A percentile compares a stretch with the other conserved stretches of the same genome.
Evolutionary conservation across 2,888 invertebrate genomes (phyloP).

Genomic region (Dasysyrphus tricinctus): DNA sequence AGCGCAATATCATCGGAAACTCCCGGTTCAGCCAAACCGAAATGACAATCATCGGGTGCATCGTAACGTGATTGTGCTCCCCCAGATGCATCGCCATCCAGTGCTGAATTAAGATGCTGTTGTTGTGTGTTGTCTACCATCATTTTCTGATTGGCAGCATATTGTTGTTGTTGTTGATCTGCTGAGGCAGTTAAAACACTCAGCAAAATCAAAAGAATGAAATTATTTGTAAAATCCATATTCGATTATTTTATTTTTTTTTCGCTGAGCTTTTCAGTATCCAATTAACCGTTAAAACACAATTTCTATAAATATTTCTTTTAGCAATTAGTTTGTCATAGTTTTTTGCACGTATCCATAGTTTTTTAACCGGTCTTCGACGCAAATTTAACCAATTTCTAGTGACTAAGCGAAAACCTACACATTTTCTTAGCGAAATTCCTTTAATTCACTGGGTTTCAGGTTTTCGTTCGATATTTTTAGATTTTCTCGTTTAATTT

Average conservation of each 20-base stretch:
- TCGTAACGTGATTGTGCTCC: conserved; percentile 85
- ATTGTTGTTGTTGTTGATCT: conserved; percentile 71
- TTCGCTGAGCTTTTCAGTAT: conserved; percentile 59
- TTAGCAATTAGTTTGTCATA: conserved; percentile 55
- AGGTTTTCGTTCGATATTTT: conserved; percentile 39
- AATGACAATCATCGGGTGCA: conserved; percentile 91
- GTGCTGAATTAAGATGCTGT: conserved; percentile 61
- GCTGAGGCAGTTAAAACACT: conserved; percentile 65
- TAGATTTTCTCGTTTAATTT: conserved; percentile 36
- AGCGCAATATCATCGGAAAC: conserved; percentile 89
- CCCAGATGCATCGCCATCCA: conserved; percentile 62
- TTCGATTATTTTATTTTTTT: conserved; percentile 29
- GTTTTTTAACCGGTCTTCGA: conserved; percentile 46
- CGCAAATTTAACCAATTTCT: conserved; percentile 46
- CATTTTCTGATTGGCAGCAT: conserved; percentile 73
- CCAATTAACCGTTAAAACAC: conserved; percentile 54
- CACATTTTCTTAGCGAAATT: conserved; percentile 55
- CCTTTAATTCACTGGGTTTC: neutral
- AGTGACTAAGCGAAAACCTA: conserved; percentile 64
- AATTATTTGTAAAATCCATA: conserved; percentile 62
- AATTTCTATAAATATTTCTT: conserved; percentile 26
- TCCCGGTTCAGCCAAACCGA: conserved; percentile 80
- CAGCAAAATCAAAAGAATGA: conserved; percentile 64
- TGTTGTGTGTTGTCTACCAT: conserved; percentile 70
- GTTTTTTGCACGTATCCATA: conserved; percentile 70